A percentile compares a stretch with the other conserved stretches of the same genome.
phyloP scores from a whole-genome alignment of 2,797 vertebrate genomes.

The Sebastes reedi region DNA sequence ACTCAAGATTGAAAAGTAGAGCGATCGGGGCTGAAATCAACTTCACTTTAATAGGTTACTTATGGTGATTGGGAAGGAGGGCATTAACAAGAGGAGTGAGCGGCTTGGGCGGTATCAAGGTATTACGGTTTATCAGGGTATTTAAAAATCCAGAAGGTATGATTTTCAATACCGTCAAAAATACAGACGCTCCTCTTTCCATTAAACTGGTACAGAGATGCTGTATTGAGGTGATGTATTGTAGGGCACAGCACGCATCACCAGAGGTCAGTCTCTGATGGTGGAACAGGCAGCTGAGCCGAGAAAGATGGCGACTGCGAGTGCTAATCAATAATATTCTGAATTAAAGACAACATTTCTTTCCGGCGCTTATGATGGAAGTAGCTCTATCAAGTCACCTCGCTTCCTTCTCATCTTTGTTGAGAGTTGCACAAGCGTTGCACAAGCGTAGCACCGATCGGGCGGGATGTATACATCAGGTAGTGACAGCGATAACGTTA shows the following conservation, averaged over 20 bases:
- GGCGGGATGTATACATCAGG: neutral
- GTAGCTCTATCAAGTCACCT: neutral
- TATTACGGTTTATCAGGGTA: neutral
- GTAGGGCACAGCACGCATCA: neutral
- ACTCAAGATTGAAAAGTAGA: constrained; percentile 30
- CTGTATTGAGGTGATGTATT: neutral
- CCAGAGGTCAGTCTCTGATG: neutral
- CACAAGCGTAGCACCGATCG: neutral
- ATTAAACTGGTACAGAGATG: neutral
- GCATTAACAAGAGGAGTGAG: neutral
- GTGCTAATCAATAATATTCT: neutral
- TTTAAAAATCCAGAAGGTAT: neutral
- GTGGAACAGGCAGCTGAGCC: neutral
- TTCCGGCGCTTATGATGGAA: neutral
- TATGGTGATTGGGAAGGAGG: constrained; percentile 10
- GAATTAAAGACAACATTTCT: neutral
- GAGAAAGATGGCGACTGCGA: neutral
- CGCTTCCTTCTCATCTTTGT: neutral
- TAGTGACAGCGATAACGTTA: neutral
- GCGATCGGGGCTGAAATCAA: constrained; percentile 21
- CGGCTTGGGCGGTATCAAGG: neutral
- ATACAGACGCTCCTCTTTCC: neutral
- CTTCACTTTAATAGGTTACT: constrained; percentile 29
- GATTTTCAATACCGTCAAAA: neutral
- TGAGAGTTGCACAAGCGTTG: no score